Base-by-base conservation (phyloP, 2,113 vertebrate species). In the Spilogale gracilis region DNA sequence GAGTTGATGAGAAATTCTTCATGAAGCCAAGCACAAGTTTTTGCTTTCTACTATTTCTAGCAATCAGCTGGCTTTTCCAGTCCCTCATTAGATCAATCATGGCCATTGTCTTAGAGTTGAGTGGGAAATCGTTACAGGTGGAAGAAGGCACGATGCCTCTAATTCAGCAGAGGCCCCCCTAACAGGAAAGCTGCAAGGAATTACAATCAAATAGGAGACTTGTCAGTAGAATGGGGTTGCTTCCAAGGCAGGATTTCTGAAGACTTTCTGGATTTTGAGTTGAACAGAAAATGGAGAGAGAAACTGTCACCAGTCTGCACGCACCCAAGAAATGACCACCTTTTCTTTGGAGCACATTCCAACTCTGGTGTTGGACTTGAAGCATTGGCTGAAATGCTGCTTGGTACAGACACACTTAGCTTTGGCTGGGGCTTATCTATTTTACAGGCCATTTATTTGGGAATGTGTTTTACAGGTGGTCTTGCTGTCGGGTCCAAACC, bases 71-170 rank as follows among this genome's bases (percentile, higher is more conserved):
- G 98, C 97, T 98, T 98, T 96, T 94, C 98, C 98, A 98, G 97
- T 92, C 97, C 89, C 98, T 98, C 98, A 98, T 98, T 98, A 98
- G 97, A 98, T 98, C 98, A 98, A 98, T 98, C 98, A 98, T 96
- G 95, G 95, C 98, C 97, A 98, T 98, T 98, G 98, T 98, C 97
- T 98, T 95, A 91, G 91, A 97, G 97, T 98, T 96, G 98, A 98
- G 98, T 98, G 97, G 97, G 98, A 98, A 98, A 97, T 98, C 82
- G 94, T 96, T 98, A 98, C 98, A 98, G 98, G 98, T 98, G 98
- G 98, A 98, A 95, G 97, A 91, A 98, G 93, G 96, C 98, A 93
- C 0, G 71, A 93, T 65, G 97, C 89, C 94, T 98, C 96, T 96
- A 96, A 98, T 98, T 98, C 97, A 95, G 96, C 94, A 92, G 78